These are phyloP conservation scores for Pseudorhiza aurosa DNA, from an alignment of 30 jellyfish, hydroid and myxozoan species.

Conservation along the genomic window DNA sequence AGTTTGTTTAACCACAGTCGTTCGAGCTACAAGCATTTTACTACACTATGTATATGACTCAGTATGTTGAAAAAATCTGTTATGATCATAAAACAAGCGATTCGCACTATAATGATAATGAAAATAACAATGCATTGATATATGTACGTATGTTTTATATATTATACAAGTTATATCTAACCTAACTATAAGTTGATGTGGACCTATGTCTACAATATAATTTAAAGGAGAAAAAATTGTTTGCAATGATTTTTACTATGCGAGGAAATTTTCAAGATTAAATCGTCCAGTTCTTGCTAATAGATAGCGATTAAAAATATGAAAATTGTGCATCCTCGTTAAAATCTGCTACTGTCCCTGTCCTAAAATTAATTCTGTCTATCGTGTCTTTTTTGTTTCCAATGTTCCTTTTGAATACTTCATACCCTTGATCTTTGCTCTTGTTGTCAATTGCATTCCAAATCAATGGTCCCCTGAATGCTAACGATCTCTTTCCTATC, in stretches of 20 bases:
- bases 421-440: background rate
- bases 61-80: too few relatives aligned
- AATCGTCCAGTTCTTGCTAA: background rate
- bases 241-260: background rate
- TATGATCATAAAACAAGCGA: too few relatives aligned
- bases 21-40: too few relatives aligned
- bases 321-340: too few relatives aligned
- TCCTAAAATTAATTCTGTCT: background rate
- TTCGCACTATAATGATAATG: too few relatives aligned
- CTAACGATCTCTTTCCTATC: conserved; percentile 4
- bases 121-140: too few relatives aligned
- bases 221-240: too few relatives aligned
- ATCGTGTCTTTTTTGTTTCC: background rate
- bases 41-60: too few relatives aligned
- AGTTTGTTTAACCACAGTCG: too few relatives aligned
- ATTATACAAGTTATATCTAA: background rate
- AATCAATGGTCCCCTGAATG: background rate
- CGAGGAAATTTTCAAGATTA: background rate
- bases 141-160: too few relatives aligned
- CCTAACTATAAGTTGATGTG: background rate
- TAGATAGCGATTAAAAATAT: background rate
- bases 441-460: conserved; percentile 9
- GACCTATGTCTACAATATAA: background rate
- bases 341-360: too few relatives aligned
- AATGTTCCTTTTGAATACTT: background rate